Base-by-base conservation (phyloP, 2,888 invertebrate species). In the Cheilosia grossa region DNA sequence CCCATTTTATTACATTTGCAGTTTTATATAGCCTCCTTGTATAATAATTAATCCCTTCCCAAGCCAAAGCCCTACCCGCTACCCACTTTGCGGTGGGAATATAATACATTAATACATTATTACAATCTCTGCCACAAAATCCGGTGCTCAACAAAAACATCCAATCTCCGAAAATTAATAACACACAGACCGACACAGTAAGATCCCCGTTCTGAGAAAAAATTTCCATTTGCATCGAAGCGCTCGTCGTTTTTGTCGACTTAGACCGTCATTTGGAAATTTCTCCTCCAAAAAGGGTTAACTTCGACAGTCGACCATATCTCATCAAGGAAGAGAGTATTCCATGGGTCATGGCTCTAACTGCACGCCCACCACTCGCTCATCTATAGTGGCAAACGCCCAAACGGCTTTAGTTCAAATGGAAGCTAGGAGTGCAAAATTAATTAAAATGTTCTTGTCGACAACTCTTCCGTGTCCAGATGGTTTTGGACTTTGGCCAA, bases 371-470 rank as follows among this genome's bases (percentile, higher is more conserved):
- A 30, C 51, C 51, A 24, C 24, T 9, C 9, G n/a, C 51, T 15
- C 21, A 27, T 42, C 51, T 24, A 51, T 13, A 37, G 1, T 10
- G 3, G 13, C 10, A 70, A 66, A 64, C 63, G 70, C 1, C 37
- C 10, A 70, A 66, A 64, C 63, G 70, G 64, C 53, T 66, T 77
- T 53, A 70, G 37, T 72, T 42, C 21, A 58, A 78, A 73, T 79
- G 67, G 49, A 73, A 56, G 13, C 49, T 42, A 64, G 64, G 82
- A 79, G 79, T 79, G 54, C 51, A 53, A 83, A 83, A 79, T 83
- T 83, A 83, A 83, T 83, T 83, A 79, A 83, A 83, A 83, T 83
- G 73, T 70, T 74, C 75, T 67, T 56, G 42, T 37, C 40, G 13
- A 33, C 56, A 66, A 73, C 30, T 40, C 64, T 17, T 47, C 21